phyloP scores from a whole-genome alignment of 2,797 vertebrate species.

The Malacoraja senta region DNA sequence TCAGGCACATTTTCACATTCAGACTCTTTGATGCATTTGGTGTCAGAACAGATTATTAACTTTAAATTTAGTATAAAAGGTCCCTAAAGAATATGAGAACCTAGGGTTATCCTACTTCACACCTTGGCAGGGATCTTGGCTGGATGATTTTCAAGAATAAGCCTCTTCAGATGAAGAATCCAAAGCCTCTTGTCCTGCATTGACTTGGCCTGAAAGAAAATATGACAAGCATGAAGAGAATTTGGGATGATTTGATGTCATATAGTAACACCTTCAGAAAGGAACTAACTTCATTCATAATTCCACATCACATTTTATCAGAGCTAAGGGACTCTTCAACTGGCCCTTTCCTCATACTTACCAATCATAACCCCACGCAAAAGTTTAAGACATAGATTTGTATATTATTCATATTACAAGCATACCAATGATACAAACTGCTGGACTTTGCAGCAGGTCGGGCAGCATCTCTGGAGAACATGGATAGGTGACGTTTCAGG shows the following conservation, averaged over 20 bases:
- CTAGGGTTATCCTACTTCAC: conserved; percentile 42
- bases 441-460: no score
- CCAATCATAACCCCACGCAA: no score
- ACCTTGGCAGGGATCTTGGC: conserved; percentile 98
- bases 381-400: neutral
- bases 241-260: neutral
- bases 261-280: neutral
- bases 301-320: neutral
- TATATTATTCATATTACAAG: neutral
- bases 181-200: conserved; percentile 95
- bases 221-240: neutral
- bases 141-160: conserved; percentile 96
- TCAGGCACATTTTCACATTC: neutral
- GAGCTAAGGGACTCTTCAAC: neutral
- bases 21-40: neutral
- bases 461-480: no score
- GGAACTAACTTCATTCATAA: neutral
- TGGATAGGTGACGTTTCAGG: no score
- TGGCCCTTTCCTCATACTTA: no score
- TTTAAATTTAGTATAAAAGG: neutral
- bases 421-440: no score
- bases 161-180: conserved; percentile 91
- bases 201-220: conserved; percentile 72
- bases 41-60: neutral
- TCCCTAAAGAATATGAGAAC: neutral